Evolutionary conservation across 2,797 vertebrate genomes (phyloP).

Genomic region (Lycodopsis pacificus): DNA sequence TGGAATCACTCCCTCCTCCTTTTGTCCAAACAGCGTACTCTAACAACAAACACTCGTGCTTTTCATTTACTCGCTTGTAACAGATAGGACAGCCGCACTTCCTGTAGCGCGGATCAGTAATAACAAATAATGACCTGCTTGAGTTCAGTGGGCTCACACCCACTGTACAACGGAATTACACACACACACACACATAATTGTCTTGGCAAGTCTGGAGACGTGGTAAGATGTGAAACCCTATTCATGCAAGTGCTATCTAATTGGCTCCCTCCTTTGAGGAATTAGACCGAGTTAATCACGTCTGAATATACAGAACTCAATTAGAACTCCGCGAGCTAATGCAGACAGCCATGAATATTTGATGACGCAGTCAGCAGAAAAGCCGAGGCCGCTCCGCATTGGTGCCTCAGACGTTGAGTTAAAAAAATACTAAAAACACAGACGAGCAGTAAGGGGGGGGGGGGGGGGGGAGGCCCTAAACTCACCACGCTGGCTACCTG

Average conservation of each 20-base stretch:
- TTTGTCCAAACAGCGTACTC: slow-evolving; percentile 68
- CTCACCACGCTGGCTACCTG: slow-evolving; percentile 63
- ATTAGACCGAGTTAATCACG: slow-evolving; percentile 84
- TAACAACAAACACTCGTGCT: slow-evolving; percentile 56
- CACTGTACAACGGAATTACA: slow-evolving; percentile 61
- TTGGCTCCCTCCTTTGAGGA: slow-evolving; percentile 87
- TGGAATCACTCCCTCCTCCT: slow-evolving; percentile 40
- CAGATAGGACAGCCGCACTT: slow-evolving; percentile 55
- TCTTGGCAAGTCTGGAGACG: slow-evolving; percentile 73
- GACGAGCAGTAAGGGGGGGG: background rate
- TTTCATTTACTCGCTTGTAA: slow-evolving; percentile 51
- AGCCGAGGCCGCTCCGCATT: slow-evolving; percentile 51
- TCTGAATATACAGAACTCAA: slow-evolving; percentile 87
- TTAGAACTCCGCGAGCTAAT: slow-evolving; percentile 83
- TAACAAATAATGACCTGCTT: slow-evolving; percentile 75
- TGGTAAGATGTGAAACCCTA: slow-evolving; percentile 80
- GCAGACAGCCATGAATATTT: slow-evolving; percentile 86
- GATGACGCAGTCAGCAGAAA: slow-evolving; percentile 79
- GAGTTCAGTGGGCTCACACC: slow-evolving; percentile 69
- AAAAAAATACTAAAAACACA: background rate
- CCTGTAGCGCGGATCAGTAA: slow-evolving; percentile 64
- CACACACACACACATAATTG: slow-evolving; percentile 64
- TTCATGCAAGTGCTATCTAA: slow-evolving; percentile 83
- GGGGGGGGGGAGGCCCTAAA: slow-evolving; percentile 38
- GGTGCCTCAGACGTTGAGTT: slow-evolving; percentile 54